Base-by-base conservation (phyloP, 2,113 vertebrate genomes). In the Litocranius walleri region DNA sequence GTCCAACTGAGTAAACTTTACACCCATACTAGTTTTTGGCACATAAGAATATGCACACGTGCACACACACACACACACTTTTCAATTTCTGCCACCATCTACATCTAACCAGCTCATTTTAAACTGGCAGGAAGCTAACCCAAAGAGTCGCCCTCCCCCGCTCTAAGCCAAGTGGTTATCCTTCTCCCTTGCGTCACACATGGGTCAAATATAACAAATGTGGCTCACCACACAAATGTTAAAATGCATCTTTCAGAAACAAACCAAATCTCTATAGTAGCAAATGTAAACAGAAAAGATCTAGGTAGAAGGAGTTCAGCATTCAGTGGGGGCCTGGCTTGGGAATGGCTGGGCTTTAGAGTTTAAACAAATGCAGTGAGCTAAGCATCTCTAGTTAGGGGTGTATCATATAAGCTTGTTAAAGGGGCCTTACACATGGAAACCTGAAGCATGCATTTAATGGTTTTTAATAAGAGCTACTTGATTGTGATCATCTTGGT, bases 141-240 rank as follows among this genome's bases (percentile, higher is more conserved):
- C 80, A 74, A 61, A 83, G 21, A 78, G 36, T 81, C 36, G 33
- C 57, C 88, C 93, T 71, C 64, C 52, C 86, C 74, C 48, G n/a
- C 5, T 64, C 82, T 90, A 50, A 96, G 62, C 43, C 83, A 88
- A 82, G 71, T 78, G 80, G 88, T 94, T 81, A 81, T 92, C 85
- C 67, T 40, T 86, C 78, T 96, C 40, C 85, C 40, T 85, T 97
- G 91, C 67, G 14, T 96, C 97, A 97, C 96, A 94, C 77, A 91
- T 95, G 92, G 94, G 77, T 98, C 96, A 98, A 95, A 94, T 94
- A 93, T 84, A 98, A 98, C 93, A 94, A 97, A 93, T 94, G 96
- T 86, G 97, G 93, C 83, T 98, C 88, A 96, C 98, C 94, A 97
- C 95, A 95, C 86, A 96, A 97, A 97, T 67, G 89, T 87, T 88